A percentile compares a stretch with the other conserved stretches of the same genome.
Evolutionary conservation across 1,140 invertebrate genomes (phyloP).

Genomic region (Xylocopa sonorina): DNA sequence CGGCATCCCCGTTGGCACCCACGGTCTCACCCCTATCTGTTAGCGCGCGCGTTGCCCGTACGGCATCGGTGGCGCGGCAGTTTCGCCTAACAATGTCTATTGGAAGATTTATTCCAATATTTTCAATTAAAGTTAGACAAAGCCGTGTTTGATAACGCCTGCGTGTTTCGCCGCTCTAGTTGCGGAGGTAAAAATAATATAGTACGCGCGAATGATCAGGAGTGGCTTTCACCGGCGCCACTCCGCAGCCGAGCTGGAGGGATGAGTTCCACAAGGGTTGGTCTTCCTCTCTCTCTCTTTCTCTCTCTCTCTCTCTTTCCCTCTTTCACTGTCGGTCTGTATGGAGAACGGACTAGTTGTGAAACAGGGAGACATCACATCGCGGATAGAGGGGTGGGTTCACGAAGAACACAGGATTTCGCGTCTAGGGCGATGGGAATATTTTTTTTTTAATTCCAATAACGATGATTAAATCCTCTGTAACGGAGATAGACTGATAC

Average conservation of each 20-base stretch:
- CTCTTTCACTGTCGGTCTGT: no score
- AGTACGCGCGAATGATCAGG: constrained; percentile 69
- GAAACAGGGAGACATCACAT: background rate
- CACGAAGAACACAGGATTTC: constrained; percentile 49
- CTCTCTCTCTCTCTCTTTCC: no score
- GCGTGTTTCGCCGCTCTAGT: constrained; percentile 72
- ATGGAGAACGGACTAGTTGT: constrained; percentile 23
- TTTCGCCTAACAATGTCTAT: constrained; percentile 73
- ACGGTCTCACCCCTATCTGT: constrained; percentile 35
- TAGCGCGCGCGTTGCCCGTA: constrained; percentile 18
- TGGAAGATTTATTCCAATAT: constrained; percentile 82
- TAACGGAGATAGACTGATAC: no score
- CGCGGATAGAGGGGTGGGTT: background rate
- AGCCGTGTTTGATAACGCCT: constrained; percentile 73
- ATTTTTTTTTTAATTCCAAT: no score
- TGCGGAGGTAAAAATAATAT: constrained; percentile 76
- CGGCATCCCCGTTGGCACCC: background rate
- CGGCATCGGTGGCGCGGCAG: constrained; percentile 52
- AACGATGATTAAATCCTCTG: no score
- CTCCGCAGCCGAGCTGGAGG: constrained; percentile 16
- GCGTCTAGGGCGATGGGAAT: background rate
- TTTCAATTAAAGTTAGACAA: constrained; percentile 82
- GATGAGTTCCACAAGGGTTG: no score
- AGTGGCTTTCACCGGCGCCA: constrained; percentile 56
- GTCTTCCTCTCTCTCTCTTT: no score